Base-by-base conservation (phyloP, 2,888 invertebrate species). In the Callinectes sapidus region DNA sequence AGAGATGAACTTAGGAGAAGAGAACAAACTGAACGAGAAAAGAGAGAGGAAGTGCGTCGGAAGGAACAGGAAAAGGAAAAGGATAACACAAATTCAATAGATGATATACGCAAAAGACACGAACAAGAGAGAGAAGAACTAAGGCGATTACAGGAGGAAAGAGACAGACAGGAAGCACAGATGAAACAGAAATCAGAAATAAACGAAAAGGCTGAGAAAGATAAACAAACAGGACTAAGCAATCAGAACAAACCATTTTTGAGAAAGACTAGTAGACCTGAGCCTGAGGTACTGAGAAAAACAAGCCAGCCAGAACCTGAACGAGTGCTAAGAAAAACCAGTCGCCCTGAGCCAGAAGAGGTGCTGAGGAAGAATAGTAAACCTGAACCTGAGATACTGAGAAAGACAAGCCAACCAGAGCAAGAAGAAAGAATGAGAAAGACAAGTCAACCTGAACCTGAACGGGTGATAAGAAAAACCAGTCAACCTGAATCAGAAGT, bases 141-240 rank as follows among this genome's bases (percentile, higher is more conserved):
- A n/a, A 54, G 42, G 18, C 55, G 77, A n/a, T 61, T 55, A 32
- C 87, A 35, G 28, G 39, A 87, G 35, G 91, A 91, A 66, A 91
- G 87, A 87, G 87, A 86, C 28, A 87, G 42, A 32, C 16, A 85
- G 28, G 90, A 81, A 48, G 90, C 77, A 42, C 87, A 35, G 13
- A 61, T 6, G 71, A 71, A 16, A 23, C 6, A 71, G 42, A 28
- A 23, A 66, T n/a, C 23, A 71, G 66, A 87, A 32, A 77, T 14
- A 23, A 90, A 48, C 42, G 71, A 32, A 85, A 81, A 81, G 54
- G 32, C 13, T 39, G 61, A 42, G 66, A 91, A 39, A 32, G 39
- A 77, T 32, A 28, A 77, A 28, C n/a, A 77, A 28, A 28, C n/a
- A n/a, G 71, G 32, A 77, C 6, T 32, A 5, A 81, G 35, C 28